phyloP scores from a whole-genome alignment of 2,888 invertebrate species.

The Ommatoiulus sabulosus region DNA sequence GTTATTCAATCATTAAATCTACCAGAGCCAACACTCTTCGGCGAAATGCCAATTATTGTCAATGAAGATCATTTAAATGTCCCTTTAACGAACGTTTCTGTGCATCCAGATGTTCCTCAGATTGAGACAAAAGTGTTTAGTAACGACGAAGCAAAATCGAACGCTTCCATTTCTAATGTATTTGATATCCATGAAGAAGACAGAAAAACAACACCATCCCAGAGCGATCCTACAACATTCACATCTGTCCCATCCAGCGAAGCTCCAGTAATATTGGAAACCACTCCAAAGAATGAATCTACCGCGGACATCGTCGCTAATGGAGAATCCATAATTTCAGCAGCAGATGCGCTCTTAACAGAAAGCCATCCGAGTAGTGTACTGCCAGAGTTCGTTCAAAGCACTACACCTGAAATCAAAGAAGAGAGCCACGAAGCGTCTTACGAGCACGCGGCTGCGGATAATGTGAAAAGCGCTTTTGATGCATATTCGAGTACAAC shows the following conservation, averaged over 20 bases:
- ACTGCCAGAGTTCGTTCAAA: neutral
- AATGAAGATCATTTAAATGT: conserved; percentile 47
- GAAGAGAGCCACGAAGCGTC: neutral
- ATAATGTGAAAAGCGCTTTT: conserved; percentile 45
- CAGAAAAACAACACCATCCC: neutral
- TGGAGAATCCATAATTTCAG: neutral
- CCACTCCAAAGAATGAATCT: neutral
- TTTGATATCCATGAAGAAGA: neutral
- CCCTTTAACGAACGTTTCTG: neutral
- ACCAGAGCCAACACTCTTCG: conserved; percentile 35
- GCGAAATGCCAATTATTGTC: neutral
- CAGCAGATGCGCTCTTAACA: neutral
- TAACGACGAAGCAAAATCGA: neutral
- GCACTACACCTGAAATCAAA: neutral
- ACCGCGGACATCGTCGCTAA: neutral
- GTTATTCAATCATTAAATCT: conserved; percentile 46
- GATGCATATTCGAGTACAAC: conserved; percentile 6
- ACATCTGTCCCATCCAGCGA: neutral
- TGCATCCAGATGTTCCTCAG: neutral
- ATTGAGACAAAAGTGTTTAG: neutral
- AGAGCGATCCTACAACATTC: neutral
- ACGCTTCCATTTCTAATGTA: neutral
- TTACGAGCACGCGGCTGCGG: conserved; percentile 30
- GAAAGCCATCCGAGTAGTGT: neutral
- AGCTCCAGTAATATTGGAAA: neutral